Evolutionary conservation across 2,113 vertebrate species (phyloP).

Genomic region (Phaethon lepturus): DNA sequence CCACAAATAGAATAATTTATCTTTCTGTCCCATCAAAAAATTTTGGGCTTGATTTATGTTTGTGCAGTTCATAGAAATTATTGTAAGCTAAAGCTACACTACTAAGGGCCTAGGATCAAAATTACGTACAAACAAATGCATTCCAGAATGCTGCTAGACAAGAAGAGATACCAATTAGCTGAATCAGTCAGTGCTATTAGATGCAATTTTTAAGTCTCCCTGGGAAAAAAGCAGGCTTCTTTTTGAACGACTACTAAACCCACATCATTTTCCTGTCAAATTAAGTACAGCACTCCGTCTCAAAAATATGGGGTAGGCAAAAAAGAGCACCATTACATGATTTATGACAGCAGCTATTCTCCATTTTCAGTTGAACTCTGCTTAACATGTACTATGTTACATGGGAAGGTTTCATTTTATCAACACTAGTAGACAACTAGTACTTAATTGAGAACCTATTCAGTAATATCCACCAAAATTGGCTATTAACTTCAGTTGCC

Average conservation of each 20-base stretch:
- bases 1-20: constrained; percentile 38
- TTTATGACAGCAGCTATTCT: not conserved
- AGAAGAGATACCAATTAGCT: not conserved
- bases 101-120: not conserved
- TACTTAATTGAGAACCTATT: constrained; percentile 48
- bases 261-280: not conserved
- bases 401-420: constrained; percentile 24
- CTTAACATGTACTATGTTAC: not conserved
- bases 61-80: not conserved
- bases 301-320: not conserved
- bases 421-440: not conserved
- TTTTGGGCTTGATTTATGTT: not conserved
- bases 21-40: constrained; percentile 14
- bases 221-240: not conserved
- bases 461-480: constrained; percentile 48
- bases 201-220: not conserved
- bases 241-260: not conserved
- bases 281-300: not conserved
- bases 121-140: not conserved
- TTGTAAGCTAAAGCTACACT: not conserved
- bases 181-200: not conserved
- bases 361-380: not conserved
- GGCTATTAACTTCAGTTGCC: constrained; percentile 46
- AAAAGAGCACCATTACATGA: not conserved
- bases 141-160: not conserved